Percentiles rank a stretch among this genome's conserved stretches.
Conservation (phyloP, 1,140 invertebrate species). For the Drosophila serrata region DNA sequence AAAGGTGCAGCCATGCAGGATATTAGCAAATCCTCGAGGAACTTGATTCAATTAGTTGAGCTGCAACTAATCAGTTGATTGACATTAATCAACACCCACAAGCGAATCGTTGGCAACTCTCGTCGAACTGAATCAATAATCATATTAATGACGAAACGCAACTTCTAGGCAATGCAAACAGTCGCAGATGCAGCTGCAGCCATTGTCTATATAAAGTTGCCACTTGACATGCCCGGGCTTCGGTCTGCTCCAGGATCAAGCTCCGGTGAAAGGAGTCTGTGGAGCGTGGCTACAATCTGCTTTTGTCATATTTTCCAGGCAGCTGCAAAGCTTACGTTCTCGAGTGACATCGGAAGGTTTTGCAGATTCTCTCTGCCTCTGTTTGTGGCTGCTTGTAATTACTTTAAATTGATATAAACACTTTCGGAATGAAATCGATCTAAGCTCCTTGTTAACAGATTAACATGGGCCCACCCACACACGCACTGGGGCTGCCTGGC, state of each 20-base stretch:
- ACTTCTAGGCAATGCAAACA: constrained; percentile 33
- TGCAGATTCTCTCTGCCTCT: constrained; percentile 41
- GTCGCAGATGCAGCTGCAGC: constrained; percentile 3
- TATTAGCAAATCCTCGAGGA: constrained; percentile 3
- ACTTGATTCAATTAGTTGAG: constrained; percentile 37
- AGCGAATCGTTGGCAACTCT: constrained; percentile 37
- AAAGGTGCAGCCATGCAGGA: constrained; percentile 1
- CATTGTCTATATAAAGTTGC: constrained; percentile 55
- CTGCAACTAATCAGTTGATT: constrained; percentile 69
- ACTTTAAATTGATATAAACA: constrained; percentile 84
- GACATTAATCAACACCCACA: constrained; percentile 64
- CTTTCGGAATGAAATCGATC: constrained; percentile 82
- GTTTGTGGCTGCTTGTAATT: constrained; percentile 80
- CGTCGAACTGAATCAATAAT: constrained; percentile 59
- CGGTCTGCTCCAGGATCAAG: constrained; percentile 1
- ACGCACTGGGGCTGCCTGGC: constrained; percentile 10
- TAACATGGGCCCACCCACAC: constrained; percentile 64
- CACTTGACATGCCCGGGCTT: constrained; percentile 13
- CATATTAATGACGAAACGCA: constrained; percentile 58
- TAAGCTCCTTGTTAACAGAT: constrained; percentile 84
- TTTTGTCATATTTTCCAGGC: constrained; percentile 59
- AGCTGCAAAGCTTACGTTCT: constrained; percentile 21
- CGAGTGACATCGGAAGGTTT: constrained; percentile 40
- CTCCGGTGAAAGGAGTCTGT: constrained; percentile 29
- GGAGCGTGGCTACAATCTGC: constrained; percentile 59